A percentile compares a stretch with the other conserved stretches of the same genome.
Evolutionary conservation across 2,113 vertebrate genomes (phyloP).

Genomic region (Albula glossodonta): DNA sequence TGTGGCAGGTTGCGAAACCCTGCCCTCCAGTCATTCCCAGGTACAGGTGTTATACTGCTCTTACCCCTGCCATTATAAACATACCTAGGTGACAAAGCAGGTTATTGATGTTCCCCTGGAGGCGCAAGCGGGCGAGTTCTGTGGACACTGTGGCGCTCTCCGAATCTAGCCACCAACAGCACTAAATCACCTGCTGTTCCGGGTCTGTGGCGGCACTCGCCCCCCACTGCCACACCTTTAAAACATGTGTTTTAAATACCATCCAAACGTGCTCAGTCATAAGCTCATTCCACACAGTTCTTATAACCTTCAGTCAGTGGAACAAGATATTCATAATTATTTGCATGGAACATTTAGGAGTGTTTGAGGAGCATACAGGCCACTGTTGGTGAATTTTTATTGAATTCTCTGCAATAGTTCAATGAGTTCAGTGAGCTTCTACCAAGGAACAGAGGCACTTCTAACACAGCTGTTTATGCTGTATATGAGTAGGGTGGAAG

Average conservation of each 20-base stretch:
- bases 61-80: constrained; percentile 59
- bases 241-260: background rate
- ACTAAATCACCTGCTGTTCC: background rate
- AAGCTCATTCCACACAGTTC: background rate
- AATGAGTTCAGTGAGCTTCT: background rate
- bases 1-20: constrained; percentile 61
- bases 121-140: constrained; percentile 56
- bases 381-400: background rate
- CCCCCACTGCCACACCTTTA: background rate
- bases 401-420: background rate
- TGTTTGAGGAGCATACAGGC: no score
- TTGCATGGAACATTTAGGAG: background rate
- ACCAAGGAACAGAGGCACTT: background rate
- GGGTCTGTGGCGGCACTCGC: no score
- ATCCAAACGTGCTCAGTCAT: background rate
- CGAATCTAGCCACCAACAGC: background rate
- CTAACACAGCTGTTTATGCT: background rate
- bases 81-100: constrained; percentile 62
- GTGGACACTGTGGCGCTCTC: constrained; percentile 37
- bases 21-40: constrained; percentile 54
- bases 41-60: constrained; percentile 52
- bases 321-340: background rate
- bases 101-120: constrained; percentile 65
- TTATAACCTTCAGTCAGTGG: background rate
- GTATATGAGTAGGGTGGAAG: background rate